Evolutionary conservation across 2,797 vertebrate species (phyloP), one percentile per base, ranked within the genome.

Genomic region (Microctenopoma lineatum): DNA sequence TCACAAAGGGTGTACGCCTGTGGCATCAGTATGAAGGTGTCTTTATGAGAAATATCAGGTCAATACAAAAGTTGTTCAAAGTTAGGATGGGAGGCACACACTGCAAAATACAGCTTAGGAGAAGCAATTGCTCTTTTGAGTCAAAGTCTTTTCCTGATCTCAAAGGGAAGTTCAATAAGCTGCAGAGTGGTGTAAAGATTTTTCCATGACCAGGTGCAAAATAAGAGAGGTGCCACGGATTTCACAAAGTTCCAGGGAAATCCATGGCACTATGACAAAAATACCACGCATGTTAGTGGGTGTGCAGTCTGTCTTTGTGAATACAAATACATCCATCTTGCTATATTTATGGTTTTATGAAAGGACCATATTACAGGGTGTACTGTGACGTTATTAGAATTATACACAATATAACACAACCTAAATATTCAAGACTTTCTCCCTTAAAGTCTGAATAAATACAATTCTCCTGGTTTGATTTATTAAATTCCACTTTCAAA

Each of bases 121-220:
- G 44, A 55, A 44, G 42, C 46, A 62, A 26, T 36, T 61, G 27
- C n/a, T 73, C 44, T 59, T 50, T 26, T 58, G 21, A 65, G 52
- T 57, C 53, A 27, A 1, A 26, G 13, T 36, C 15, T 52, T 48
- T 67, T 66, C 16, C 27, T 8, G 9, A 18, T 48, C 55, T 61
- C 44, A 42, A 14, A 47, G 41, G 34, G 15, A 73, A 45, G 54
- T 60, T 78, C 63, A 54, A 54, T 45, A 47, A 66, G 38, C 50
- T 64, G 21, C 21, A 59, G 27, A 73, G 61, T 50, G 21, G 55
- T 63, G 7, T 32, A 8, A 69, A 66, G 56, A 63, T 67, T 46
- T 62, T 59, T 62, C 10, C 47, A 66, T 2, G 16, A 50, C 48
- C 12, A 16, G 3, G 10, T 5, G 34, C 51, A 70, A 51, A 56